These are phyloP conservation scores for Adineta ricciae DNA, from an alignment of 2,888 invertebrate species.

Conservation along the genomic window DNA sequence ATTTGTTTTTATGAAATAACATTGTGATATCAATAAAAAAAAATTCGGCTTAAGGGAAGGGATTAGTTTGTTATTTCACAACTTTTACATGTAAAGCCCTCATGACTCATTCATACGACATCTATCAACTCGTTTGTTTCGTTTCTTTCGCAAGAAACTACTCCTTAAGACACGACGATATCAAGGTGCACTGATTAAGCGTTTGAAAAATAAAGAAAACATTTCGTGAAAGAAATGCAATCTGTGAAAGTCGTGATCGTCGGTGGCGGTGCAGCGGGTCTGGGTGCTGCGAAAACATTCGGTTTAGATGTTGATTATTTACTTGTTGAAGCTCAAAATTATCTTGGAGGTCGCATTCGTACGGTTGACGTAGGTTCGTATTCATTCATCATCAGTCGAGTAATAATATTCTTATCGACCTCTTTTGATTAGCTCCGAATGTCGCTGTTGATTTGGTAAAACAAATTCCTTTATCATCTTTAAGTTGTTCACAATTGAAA, in stretches of 20 bases:
- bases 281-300: neutral
- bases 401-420: too few species aligned
- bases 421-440: neutral
- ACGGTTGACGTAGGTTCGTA: neutral
- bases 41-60: neutral
- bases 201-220: too few species aligned
- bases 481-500: neutral
- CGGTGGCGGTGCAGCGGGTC: slow-evolving; percentile 3
- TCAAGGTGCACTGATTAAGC: too few species aligned
- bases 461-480: neutral
- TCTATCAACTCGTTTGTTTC: too few species aligned
- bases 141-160: too few species aligned
- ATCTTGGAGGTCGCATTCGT: neutral
- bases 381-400: too few species aligned
- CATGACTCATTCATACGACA: too few species aligned
- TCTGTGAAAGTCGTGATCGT: neutral
- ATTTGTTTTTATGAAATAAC: neutral
- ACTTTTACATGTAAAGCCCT: too few species aligned
- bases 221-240: neutral
- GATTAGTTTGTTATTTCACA: neutral
- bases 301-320: neutral
- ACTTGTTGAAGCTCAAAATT: neutral
- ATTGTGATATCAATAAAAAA: neutral
- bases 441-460: neutral
- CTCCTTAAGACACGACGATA: too few species aligned